These are phyloP conservation scores for Ylistrum balloti DNA, from an alignment of 1,140 invertebrate genomes.

Conservation along the genomic window DNA sequence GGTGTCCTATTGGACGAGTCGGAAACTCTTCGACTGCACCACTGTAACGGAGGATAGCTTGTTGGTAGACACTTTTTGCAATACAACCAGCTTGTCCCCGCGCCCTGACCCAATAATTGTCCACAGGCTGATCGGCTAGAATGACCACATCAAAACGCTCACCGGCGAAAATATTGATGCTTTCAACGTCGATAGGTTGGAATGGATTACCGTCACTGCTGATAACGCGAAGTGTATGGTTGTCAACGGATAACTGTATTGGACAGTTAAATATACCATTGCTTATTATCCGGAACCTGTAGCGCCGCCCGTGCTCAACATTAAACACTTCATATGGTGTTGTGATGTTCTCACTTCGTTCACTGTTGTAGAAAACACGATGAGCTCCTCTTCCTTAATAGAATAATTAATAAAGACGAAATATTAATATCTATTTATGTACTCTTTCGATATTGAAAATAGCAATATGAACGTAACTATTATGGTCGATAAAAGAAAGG, in stretches of 20 bases:
- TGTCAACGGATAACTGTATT: constrained; percentile 77
- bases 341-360: constrained; percentile 42
- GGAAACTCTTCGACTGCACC: constrained; percentile 64
- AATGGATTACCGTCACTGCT: constrained; percentile 69
- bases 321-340: constrained; percentile 67
- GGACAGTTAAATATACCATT: constrained; percentile 92
- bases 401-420: neutral
- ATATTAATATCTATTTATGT: no score
- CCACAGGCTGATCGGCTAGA: constrained; percentile 87
- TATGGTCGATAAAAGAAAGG: no score
- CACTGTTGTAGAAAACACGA: constrained; percentile 38
- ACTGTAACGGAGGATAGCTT: constrained; percentile 85
- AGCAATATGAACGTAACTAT: no score
- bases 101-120: constrained; percentile 93
- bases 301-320: constrained; percentile 82
- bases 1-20: constrained; percentile 87
- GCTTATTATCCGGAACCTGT: constrained; percentile 93
- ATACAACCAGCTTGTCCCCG: constrained; percentile 91
- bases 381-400: constrained; percentile 54
- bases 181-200: constrained; percentile 61
- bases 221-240: constrained; percentile 69
- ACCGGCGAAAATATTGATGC: constrained; percentile 69
- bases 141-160: constrained; percentile 89
- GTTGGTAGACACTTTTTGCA: constrained; percentile 87
- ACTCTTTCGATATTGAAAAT: no score